A percentile compares a stretch with the other conserved stretches of the same genome.
Evolutionary conservation across 2,888 invertebrate species (phyloP).

Genomic region (Patella depressa): DNA sequence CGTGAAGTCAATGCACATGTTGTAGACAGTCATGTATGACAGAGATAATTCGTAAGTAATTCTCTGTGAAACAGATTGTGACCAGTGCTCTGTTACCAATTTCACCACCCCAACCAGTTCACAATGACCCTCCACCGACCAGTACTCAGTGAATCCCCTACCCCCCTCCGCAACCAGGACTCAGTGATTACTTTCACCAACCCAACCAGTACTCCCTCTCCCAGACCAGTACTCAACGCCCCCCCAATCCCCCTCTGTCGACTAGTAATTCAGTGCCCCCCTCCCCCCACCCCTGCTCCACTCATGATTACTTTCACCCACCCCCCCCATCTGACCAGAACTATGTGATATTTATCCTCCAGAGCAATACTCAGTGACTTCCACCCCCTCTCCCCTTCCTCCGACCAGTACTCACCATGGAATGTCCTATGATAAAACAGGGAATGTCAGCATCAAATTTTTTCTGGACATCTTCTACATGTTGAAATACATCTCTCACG

Average conservation of each 20-base stretch:
- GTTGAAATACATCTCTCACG: constrained; percentile 68
- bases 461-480: constrained; percentile 64
- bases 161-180: background rate
- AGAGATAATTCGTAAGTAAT: no score
- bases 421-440: constrained; percentile 72
- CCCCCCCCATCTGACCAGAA: background rate
- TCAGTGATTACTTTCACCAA: background rate
- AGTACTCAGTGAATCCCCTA: background rate
- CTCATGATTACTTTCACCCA: background rate
- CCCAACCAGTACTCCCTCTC: background rate
- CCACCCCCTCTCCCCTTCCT: background rate
- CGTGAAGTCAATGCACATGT: no score
- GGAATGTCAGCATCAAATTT: constrained; percentile 63
- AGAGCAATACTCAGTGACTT: background rate
- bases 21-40: no score
- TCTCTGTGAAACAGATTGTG: no score
- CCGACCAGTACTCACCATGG: constrained; percentile 67
- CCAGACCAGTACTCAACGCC: no score
- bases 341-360: background rate
- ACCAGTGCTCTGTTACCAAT: background rate
- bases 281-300: background rate
- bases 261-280: background rate
- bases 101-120: no score
- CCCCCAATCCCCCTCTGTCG: no score
- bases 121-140: no score